Conservation (phyloP, 2,888 invertebrate species). For the Psococerastis gibbosa region DNA sequence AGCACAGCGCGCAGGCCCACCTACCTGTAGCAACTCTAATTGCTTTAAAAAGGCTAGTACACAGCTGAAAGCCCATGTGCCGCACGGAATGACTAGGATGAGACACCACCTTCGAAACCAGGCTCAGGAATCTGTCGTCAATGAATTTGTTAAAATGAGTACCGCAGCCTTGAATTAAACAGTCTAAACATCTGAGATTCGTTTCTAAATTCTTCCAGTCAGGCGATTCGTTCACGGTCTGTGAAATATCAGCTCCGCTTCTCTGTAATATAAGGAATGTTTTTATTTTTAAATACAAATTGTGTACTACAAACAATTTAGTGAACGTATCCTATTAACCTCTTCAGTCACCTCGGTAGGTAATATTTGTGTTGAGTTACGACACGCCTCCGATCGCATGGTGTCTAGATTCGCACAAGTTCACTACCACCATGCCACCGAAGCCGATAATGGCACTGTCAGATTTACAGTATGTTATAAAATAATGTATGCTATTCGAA, state of each 20-base stretch:
- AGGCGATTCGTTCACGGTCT: slow-evolving; percentile 32
- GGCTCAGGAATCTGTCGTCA: slow-evolving; percentile 27
- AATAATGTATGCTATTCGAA: too few species aligned
- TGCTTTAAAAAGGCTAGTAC: slow-evolving; percentile 22
- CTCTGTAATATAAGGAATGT: slow-evolving; percentile 22
- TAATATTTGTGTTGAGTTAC: too few species aligned
- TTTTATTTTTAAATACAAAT: not conserved
- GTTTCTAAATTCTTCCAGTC: slow-evolving; percentile 33
- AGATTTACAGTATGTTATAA: too few species aligned
- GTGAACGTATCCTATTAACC: too few species aligned
- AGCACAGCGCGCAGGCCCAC: too few species aligned
- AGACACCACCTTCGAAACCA: slow-evolving; percentile 26
- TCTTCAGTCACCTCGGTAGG: too few species aligned
- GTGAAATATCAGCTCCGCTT: slow-evolving; percentile 24
- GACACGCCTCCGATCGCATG: too few species aligned
- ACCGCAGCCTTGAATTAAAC: slow-evolving; percentile 28
- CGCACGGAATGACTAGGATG: slow-evolving; percentile 33
- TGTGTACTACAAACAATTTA: not conserved
- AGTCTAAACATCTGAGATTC: slow-evolving; percentile 32
- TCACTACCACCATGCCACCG: too few species aligned
- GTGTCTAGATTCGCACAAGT: too few species aligned
- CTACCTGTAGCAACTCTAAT: slow-evolving; percentile 1
- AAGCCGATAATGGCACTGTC: too few species aligned
- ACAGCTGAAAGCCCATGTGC: slow-evolving; percentile 31
- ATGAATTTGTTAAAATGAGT: slow-evolving; percentile 24